Evolutionary conservation across 1,140 invertebrate species (phyloP).

Genomic region (Dendrolimus punctatus): DNA sequence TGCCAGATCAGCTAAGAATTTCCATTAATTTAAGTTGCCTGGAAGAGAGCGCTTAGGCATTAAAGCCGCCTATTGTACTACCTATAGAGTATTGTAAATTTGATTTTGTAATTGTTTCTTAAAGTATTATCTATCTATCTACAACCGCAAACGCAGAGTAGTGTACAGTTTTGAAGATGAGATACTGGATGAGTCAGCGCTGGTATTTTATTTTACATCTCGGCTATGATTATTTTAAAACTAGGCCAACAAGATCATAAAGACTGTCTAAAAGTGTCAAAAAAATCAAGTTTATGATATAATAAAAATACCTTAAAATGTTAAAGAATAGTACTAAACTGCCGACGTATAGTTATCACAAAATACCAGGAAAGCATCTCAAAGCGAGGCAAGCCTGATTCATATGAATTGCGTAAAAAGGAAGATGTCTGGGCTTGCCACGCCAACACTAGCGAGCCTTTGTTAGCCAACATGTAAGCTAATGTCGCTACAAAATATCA

Average conservation of each 20-base stretch:
- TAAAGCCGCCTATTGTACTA: too few relatives aligned
- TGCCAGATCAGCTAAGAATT: too few relatives aligned
- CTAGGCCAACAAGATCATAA: conserved; percentile 2
- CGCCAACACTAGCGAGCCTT: conserved; percentile 31
- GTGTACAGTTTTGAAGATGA: neutral
- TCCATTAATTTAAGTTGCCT: too few relatives aligned
- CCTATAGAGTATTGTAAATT: too few relatives aligned
- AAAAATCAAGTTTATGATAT: conserved; percentile 4
- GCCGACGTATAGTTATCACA: neutral
- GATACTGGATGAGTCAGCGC: neutral
- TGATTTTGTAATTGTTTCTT: too few relatives aligned
- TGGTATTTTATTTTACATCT: too few relatives aligned
- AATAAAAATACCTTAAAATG: too few relatives aligned
- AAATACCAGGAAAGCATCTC: conserved; percentile 20
- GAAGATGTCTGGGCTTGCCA: conserved; percentile 25
- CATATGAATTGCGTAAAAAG: conserved; percentile 40
- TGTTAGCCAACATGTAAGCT: conserved; percentile 46
- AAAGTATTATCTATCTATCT: too few relatives aligned
- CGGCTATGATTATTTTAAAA: too few relatives aligned
- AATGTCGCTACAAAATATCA: conserved; percentile 62
- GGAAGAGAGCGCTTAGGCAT: too few relatives aligned
- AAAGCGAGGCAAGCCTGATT: conserved; percentile 23
- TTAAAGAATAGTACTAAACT: neutral
- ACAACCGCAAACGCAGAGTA: too few relatives aligned
- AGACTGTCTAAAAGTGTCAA: neutral